Percentiles rank a stretch among this genome's conserved stretches.
These are phyloP conservation scores for Drosophila quasianomalipes DNA, from an alignment of 2,888 invertebrate genomes.

Conservation along the genomic window DNA sequence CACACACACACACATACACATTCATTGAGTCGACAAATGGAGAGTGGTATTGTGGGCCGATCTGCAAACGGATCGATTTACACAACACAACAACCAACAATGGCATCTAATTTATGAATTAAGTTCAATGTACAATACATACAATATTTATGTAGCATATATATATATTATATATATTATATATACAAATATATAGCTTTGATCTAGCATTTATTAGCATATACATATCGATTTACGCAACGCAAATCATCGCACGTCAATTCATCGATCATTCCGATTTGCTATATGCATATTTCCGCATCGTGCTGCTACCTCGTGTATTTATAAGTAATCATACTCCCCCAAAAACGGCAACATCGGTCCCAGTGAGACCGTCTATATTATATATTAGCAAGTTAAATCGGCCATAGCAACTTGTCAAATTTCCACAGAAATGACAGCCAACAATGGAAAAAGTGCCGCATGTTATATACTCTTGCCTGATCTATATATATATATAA, in stretches of 20 bases:
- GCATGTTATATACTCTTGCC: constrained; percentile 14
- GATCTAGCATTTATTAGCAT: constrained; percentile 24
- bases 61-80: constrained; percentile 43
- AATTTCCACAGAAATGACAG: constrained; percentile 31
- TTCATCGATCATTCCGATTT: constrained; percentile 69
- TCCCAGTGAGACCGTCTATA: too few species aligned
- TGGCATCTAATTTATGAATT: constrained; percentile 33
- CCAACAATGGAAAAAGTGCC: background rate
- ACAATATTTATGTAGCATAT: constrained; percentile 46
- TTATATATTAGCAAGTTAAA: too few species aligned
- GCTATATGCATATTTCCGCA: too few species aligned
- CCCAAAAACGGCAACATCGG: too few species aligned
- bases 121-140: constrained; percentile 51
- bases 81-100: constrained; percentile 15
- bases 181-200: too few species aligned
- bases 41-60: constrained; percentile 34
- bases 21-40: background rate
- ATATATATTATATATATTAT: constrained; percentile 36
- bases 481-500: too few species aligned
- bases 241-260: constrained; percentile 39
- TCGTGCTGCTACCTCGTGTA: too few species aligned
- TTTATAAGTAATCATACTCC: too few species aligned
- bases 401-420: constrained; percentile 59
- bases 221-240: background rate
- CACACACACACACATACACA: background rate